Percentiles rank a stretch among this genome's conserved stretches.
Evolutionary conservation across 1,140 invertebrate species (phyloP).

Genomic region (Temnothorax curvispinosus): DNA sequence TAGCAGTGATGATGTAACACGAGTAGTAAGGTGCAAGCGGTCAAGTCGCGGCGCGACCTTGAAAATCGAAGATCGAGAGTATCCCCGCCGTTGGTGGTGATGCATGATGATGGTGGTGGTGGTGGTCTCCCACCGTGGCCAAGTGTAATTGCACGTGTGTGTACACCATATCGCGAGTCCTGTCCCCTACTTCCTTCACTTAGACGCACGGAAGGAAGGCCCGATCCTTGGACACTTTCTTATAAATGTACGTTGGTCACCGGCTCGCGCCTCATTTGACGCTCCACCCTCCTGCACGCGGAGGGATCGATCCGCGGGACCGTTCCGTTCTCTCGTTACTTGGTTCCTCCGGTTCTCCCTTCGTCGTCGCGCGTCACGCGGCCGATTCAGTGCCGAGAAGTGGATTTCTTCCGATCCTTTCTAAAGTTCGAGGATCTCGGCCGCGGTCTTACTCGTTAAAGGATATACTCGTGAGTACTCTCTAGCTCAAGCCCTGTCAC

Average conservation of each 20-base stretch:
- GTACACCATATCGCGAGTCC: conserved; percentile 36
- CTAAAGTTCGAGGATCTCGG: neutral
- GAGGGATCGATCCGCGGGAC: conserved; percentile 38
- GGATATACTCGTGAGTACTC: conserved; percentile 31
- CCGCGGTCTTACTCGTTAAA: neutral
- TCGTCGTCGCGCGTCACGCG: neutral
- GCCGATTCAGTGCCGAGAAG: neutral
- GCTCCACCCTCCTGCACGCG: conserved; percentile 72
- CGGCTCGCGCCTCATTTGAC: conserved; percentile 77
- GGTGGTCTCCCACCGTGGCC: conserved; percentile 59
- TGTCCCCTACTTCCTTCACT: conserved; percentile 71
- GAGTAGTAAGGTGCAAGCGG: conserved; percentile 16
- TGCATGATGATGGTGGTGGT: neutral
- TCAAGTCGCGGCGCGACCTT: conserved; percentile 64
- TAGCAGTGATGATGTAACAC: conserved; percentile 33
- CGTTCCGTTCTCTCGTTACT: neutral
- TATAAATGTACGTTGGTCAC: conserved; percentile 83
- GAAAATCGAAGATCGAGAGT: conserved; percentile 78
- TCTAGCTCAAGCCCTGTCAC: neutral
- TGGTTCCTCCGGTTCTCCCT: neutral
- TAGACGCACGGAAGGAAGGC: conserved; percentile 75
- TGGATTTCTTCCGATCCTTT: neutral
- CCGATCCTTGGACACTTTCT: conserved; percentile 83
- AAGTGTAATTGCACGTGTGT: neutral
- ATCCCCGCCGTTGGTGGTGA: neutral